phyloP scores from a whole-genome alignment of 2,797 vertebrate genomes.

The Macroramphosus scolopax region DNA sequence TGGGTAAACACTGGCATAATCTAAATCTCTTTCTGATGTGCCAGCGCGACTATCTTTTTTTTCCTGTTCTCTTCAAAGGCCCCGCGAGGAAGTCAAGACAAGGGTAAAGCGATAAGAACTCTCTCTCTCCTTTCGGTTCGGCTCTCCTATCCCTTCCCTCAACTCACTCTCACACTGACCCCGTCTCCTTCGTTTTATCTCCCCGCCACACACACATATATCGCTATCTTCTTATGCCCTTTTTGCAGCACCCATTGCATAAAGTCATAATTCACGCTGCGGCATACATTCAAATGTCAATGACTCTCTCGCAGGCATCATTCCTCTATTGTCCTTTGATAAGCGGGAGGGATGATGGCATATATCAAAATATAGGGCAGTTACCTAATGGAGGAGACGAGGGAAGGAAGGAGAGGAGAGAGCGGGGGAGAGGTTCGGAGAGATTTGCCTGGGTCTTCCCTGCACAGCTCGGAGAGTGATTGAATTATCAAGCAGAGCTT shows the following conservation, averaged over 20 bases:
- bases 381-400: slow-evolving; percentile 69
- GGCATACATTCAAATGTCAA: slow-evolving; percentile 72
- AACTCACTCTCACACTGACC: slow-evolving; percentile 58
- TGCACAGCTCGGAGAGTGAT: slow-evolving; percentile 61
- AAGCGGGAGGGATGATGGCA: slow-evolving; percentile 60
- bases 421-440: slow-evolving; percentile 28
- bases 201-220: slow-evolving; percentile 15
- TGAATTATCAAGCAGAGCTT: slow-evolving; percentile 78
- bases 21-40: slow-evolving; percentile 70
- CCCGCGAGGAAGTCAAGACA: slow-evolving; percentile 69
- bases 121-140: slow-evolving; percentile 20
- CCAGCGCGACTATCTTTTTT: slow-evolving; percentile 60
- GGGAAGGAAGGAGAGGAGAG: slow-evolving; percentile 25
- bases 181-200: slow-evolving; percentile 61
- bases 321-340: slow-evolving; percentile 73
- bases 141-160: slow-evolving; percentile 59
- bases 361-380: slow-evolving; percentile 64
- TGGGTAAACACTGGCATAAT: slow-evolving; percentile 71
- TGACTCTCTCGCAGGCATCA: slow-evolving; percentile 63
- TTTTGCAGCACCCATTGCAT: slow-evolving; percentile 54
- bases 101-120: slow-evolving; percentile 72
- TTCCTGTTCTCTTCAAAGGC: slow-evolving; percentile 64
- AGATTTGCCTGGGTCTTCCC: slow-evolving; percentile 33
- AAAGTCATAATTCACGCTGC: slow-evolving; percentile 63
- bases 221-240: slow-evolving; percentile 60